phyloP scores from a whole-genome alignment of 2,888 invertebrate genomes.

The Nudaria mundana region DNA sequence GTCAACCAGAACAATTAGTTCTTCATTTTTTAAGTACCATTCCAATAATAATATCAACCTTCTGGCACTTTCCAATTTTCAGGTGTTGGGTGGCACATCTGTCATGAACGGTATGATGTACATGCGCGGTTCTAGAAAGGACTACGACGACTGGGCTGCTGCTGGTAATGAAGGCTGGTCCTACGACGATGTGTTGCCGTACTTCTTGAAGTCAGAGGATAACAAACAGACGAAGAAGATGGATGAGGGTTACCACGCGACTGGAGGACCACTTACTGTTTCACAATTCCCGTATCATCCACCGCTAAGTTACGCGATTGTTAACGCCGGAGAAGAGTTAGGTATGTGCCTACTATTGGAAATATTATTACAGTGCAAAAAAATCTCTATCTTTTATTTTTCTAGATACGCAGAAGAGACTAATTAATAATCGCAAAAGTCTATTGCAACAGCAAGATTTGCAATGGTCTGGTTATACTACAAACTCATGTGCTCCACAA shows the following conservation, averaged over 20 bases:
- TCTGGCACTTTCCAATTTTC: not conserved
- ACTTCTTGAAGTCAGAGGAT: slow-evolving; percentile 93
- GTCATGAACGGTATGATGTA: slow-evolving; percentile 98
- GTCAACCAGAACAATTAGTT: no score
- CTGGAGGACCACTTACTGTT: slow-evolving; percentile 89
- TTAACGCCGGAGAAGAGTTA: slow-evolving; percentile 89
- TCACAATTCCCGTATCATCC: slow-evolving; percentile 93
- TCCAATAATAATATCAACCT: no score
- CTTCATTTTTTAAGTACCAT: no score
- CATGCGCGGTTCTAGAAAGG: slow-evolving; percentile 92
- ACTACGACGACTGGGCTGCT: slow-evolving; percentile 93
- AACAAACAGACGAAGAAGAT: slow-evolving; percentile 86
- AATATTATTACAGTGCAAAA: no score
- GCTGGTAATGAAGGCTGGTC: slow-evolving; percentile 94
- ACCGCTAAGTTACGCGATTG: slow-evolving; percentile 88
- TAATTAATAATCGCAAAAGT: no score
- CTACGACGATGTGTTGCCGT: slow-evolving; percentile 93
- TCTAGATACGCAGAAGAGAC: no score
- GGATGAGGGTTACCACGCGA: slow-evolving; percentile 88
- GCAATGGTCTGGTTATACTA: no score
- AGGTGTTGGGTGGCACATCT: slow-evolving; percentile 95
- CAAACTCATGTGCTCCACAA: no score
- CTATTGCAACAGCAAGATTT: no score
- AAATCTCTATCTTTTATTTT: no score
- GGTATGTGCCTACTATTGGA: no score